Evolutionary conservation across 1,140 invertebrate genomes (phyloP).

Genomic region (Drosophila carrolli): DNA sequence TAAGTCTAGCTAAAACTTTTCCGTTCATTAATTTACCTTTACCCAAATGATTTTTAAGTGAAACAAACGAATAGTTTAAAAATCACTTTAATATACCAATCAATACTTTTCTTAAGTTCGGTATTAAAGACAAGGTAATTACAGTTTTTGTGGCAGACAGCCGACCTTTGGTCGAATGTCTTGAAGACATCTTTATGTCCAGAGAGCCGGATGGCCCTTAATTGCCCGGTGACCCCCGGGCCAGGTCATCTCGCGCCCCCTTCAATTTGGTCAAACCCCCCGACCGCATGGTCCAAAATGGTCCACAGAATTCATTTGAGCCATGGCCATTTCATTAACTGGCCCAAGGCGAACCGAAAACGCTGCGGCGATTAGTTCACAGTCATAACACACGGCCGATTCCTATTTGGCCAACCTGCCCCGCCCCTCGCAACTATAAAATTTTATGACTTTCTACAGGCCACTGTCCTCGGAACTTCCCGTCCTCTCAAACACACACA

Average conservation of each 20-base stretch:
- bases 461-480: constrained; percentile 11
- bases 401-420: constrained; percentile 13
- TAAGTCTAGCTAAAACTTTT: too few species aligned
- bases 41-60: neutral
- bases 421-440: constrained; percentile 70
- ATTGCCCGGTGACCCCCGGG: constrained; percentile 43
- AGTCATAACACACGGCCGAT: constrained; percentile 72
- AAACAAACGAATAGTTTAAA: neutral
- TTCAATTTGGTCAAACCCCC: neutral
- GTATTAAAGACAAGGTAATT: neutral
- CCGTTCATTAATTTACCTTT: neutral
- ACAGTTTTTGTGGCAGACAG: neutral
- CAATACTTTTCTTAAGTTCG: neutral
- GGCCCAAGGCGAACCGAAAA: constrained; percentile 63
- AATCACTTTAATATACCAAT: neutral
- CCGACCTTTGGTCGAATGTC: constrained; percentile 11
- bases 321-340: constrained; percentile 76
- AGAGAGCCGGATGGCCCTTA: constrained; percentile 51
- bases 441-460: constrained; percentile 78
- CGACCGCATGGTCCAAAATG: neutral
- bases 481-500: constrained; percentile 19
- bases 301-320: constrained; percentile 33
- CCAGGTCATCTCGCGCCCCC: constrained; percentile 15
- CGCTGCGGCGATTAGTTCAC: constrained; percentile 79
- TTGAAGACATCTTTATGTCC: constrained; percentile 35